Percentiles rank a stretch among this genome's conserved stretches.
Evolutionary conservation across 2,113 vertebrate species (phyloP).

Genomic region (Seriola dumerili): DNA sequence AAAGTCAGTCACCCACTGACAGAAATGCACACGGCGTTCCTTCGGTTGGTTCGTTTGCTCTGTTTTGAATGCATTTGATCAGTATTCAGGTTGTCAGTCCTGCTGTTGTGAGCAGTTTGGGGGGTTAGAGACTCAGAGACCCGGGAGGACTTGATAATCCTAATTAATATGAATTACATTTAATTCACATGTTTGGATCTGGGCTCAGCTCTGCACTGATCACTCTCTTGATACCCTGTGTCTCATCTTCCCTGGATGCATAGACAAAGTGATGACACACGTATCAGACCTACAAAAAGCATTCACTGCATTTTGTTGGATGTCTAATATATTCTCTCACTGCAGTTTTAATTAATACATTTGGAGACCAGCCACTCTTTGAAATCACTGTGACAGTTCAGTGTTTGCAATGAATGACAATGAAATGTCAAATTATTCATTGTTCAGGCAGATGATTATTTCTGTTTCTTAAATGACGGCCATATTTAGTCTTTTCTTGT

Average conservation of each 20-base stretch:
- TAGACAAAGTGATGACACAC: conserved; percentile 12
- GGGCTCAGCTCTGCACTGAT: conserved; percentile 19
- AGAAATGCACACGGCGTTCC: conserved; percentile 19
- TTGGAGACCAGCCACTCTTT: conserved; percentile 16
- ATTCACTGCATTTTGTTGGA: not conserved
- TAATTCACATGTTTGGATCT: conserved; percentile 26
- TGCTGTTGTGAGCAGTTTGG: conserved; percentile 28
- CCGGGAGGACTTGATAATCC: conserved; percentile 9
- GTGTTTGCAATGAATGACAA: conserved; percentile 11
- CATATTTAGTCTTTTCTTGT: not conserved
- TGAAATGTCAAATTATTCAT: conserved; percentile 8
- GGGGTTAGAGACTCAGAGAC: conserved; percentile 35
- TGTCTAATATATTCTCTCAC: not conserved
- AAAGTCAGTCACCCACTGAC: conserved; percentile 1
- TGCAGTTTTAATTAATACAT: conserved; percentile 5
- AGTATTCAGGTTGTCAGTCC: conserved; percentile 34
- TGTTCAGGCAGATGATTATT: conserved; percentile 16
- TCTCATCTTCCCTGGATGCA: conserved; percentile 1
- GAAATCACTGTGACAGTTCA: conserved; percentile 14
- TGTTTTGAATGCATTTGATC: conserved; percentile 34
- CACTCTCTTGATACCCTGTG: not conserved
- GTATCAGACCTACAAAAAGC: not conserved
- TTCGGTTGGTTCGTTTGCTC: conserved; percentile 35
- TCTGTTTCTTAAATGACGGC: not conserved
- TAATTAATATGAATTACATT: conserved; percentile 58